These are phyloP conservation scores for Alethe castanea DNA, from an alignment of 2,113 vertebrate species.

Conservation along the genomic window DNA sequence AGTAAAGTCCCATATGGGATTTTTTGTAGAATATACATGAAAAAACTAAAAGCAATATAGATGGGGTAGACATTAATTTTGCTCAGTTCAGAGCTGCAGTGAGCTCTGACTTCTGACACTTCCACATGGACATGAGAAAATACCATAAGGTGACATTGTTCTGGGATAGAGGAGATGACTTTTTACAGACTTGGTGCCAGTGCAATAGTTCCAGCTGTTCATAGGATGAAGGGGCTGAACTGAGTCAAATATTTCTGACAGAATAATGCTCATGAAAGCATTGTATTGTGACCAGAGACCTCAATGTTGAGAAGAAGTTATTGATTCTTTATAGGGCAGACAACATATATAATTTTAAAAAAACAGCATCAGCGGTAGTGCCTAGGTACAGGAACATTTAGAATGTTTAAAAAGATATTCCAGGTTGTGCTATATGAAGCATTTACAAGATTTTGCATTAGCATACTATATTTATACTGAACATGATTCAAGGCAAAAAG, in stretches of 20 bases:
- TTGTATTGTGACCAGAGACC: not conserved
- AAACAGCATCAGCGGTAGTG: not conserved
- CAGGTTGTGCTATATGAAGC: not conserved
- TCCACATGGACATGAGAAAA: not conserved
- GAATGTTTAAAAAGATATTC: not conserved
- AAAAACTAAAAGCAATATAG: not conserved
- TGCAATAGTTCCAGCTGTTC: not conserved
- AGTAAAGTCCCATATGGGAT: not conserved
- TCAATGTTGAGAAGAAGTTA: not conserved
- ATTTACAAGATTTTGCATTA: not conserved
- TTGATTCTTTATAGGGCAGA: not conserved
- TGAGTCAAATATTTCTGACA: not conserved
- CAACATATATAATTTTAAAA: not conserved
- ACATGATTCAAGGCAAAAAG: not conserved
- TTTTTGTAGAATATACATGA: not conserved
- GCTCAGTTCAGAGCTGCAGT: not conserved
- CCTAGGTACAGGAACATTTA: not conserved
- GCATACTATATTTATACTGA: not conserved
- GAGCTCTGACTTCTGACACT: not conserved
- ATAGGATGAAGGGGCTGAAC: not conserved
- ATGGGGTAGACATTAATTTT: not conserved
- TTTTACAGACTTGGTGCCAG: not conserved
- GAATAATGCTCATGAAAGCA: not conserved
- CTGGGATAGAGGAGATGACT: accelerated
- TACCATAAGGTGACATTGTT: accelerated